These are phyloP conservation scores for Drosophila elegans DNA, from an alignment of 1,140 invertebrate genomes.

Conservation along the genomic window DNA sequence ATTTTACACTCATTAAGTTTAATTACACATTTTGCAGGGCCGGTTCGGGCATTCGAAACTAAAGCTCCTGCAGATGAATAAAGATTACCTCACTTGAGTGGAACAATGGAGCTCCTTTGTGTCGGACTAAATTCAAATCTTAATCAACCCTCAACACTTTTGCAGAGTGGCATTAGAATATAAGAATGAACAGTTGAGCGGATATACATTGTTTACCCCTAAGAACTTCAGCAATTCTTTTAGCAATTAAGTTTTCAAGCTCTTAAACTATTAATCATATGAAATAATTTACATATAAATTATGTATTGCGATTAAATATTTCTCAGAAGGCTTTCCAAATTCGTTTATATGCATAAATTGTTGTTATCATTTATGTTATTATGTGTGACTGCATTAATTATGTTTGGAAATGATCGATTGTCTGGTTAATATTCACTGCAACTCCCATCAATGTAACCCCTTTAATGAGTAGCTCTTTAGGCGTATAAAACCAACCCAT, in stretches of 20 bases:
- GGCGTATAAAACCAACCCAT: conserved; percentile 36
- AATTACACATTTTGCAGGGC: conserved; percentile 71
- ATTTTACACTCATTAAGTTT: conserved; percentile 80
- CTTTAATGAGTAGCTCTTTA: conserved; percentile 2
- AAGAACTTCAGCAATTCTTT: too few relatives aligned
- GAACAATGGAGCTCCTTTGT: conserved; percentile 38
- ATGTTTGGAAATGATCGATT: conserved; percentile 26
- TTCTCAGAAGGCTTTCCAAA: too few relatives aligned
- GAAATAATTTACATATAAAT: background rate
- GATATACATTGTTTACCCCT: too few relatives aligned
- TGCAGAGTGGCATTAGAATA: conserved; percentile 5
- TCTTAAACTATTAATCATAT: too few relatives aligned
- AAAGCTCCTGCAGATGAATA: conserved; percentile 31
- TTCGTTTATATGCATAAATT: conserved; percentile 8
- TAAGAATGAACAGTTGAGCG: too few relatives aligned
- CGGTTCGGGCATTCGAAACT: conserved; percentile 22
- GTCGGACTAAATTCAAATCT: conserved; percentile 32
- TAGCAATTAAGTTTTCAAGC: too few relatives aligned
- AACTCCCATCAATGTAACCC: background rate
- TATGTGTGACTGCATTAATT: conserved; percentile 19
- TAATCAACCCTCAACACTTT: conserved; percentile 24
- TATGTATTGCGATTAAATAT: too few relatives aligned
- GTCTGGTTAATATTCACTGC: too few relatives aligned
- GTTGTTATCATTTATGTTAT: conserved; percentile 3
- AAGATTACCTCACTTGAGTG: conserved; percentile 45